phyloP scores from a whole-genome alignment of 2,888 invertebrate genomes.

The Ormia ochracea region DNA sequence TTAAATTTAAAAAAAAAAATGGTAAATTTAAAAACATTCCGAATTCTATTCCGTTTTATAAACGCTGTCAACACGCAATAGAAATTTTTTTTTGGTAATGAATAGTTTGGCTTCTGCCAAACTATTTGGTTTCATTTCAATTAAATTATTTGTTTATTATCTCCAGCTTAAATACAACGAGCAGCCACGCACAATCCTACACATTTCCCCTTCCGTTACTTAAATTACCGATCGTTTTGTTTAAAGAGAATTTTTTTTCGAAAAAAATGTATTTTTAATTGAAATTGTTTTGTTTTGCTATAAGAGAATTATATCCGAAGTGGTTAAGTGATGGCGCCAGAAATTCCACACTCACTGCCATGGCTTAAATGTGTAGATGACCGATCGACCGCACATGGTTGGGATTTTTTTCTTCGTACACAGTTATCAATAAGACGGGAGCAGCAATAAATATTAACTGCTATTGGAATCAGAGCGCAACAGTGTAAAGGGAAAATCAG shows the following conservation, averaged over 20 bases:
- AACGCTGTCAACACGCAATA: no score
- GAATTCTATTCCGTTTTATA: no score
- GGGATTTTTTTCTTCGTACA: constrained; percentile 16
- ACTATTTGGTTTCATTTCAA: background rate
- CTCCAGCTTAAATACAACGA: background rate
- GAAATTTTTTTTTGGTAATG: no score
- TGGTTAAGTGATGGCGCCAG: constrained; percentile 59
- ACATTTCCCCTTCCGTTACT: constrained; percentile 57
- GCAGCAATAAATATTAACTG: constrained; percentile 20
- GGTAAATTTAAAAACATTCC: no score
- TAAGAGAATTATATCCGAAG: constrained; percentile 49
- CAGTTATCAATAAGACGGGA: constrained; percentile 40
- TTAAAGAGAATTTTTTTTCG: background rate
- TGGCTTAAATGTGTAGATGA: constrained; percentile 27
- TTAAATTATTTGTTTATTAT: background rate
- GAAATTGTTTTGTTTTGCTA: constrained; percentile 34
- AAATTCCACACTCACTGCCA: constrained; percentile 52
- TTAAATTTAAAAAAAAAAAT: no score
- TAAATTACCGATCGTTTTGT: constrained; percentile 20
- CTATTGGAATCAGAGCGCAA: constrained; percentile 18
- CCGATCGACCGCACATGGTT: constrained; percentile 57
- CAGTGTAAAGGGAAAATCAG: constrained; percentile 6
- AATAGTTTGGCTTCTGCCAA: no score
- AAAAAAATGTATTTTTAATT: constrained; percentile 53
- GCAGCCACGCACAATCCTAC: constrained; percentile 28